These are phyloP conservation scores for Leptinotarsa tumamoca DNA, from an alignment of 2,888 invertebrate species.

Conservation along the genomic window DNA sequence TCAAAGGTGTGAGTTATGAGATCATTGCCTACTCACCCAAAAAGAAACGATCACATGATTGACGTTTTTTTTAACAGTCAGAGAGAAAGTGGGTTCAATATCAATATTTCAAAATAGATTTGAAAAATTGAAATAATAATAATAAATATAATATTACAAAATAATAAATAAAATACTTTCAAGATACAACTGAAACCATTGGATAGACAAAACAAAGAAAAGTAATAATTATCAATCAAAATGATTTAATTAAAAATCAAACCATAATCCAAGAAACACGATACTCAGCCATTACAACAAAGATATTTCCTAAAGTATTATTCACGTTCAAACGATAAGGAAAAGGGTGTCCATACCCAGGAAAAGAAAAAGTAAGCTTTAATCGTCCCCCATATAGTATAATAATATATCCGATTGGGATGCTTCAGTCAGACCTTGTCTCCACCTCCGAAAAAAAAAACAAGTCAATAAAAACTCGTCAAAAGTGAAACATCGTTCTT, in stretches of 20 bases:
- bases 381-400: background rate
- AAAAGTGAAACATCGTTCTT: conserved; percentile 8
- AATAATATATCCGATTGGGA: background rate
- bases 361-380: background rate
- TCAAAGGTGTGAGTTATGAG: no score
- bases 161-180: no score
- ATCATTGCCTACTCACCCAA: no score
- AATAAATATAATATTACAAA: no score
- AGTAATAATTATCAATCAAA: no score
- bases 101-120: no score
- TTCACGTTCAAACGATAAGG: background rate
- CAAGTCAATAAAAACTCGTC: conserved; percentile 10
- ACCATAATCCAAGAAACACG: background rate
- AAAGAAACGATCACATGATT: no score
- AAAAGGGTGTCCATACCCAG: background rate
- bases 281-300: background rate
- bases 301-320: background rate
- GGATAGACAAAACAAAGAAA: no score
- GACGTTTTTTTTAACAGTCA: no score
- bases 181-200: no score
- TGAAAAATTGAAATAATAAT: no score
- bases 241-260: background rate
- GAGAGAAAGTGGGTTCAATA: no score
- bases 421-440: background rate
- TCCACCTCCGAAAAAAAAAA: conserved; percentile 6